Conservation (phyloP, 1,140 invertebrate genomes). For the Trichonephila inaurata region DNA sequence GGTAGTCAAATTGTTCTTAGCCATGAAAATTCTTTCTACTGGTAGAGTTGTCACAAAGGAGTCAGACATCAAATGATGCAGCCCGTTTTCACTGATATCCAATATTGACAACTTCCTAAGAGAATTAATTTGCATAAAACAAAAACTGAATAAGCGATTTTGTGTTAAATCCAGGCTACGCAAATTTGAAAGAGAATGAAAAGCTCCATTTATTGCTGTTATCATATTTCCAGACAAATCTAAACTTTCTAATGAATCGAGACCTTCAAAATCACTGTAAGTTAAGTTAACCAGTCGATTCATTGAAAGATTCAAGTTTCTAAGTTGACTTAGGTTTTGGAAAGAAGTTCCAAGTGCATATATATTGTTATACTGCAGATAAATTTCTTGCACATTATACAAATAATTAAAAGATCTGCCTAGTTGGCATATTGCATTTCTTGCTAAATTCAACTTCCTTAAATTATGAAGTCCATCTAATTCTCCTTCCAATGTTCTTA, state of each 20-base stretch:
- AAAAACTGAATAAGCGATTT: slow-evolving; percentile 39
- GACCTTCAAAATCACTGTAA: slow-evolving; percentile 1
- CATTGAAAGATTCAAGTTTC: slow-evolving; percentile 59
- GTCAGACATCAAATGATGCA: not conserved
- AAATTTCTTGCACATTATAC: slow-evolving; percentile 32
- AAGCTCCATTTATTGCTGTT: slow-evolving; percentile 32
- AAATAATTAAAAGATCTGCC: slow-evolving; percentile 54
- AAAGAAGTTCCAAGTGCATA: slow-evolving; percentile 52
- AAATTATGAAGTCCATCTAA: slow-evolving; percentile 53
- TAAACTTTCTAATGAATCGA: slow-evolving; percentile 39
- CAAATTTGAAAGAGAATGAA: slow-evolving; percentile 29
- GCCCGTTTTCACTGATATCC: slow-evolving; percentile 41
- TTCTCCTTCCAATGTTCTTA: slow-evolving; percentile 64
- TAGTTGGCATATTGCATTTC: slow-evolving; percentile 28
- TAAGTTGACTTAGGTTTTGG: slow-evolving; percentile 17
- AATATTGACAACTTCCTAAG: slow-evolving; percentile 52
- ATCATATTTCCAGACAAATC: slow-evolving; percentile 65
- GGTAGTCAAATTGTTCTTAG: slow-evolving; percentile 43
- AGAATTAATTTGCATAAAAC: slow-evolving; percentile 43
- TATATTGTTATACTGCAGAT: slow-evolving; percentile 66
- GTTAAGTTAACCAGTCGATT: slow-evolving; percentile 39
- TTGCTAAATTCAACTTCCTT: slow-evolving; percentile 44
- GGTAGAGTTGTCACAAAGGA: not conserved
- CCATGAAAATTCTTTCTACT: slow-evolving; percentile 22
- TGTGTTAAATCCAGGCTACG: slow-evolving; percentile 45